These are phyloP conservation scores for Homarus gammarus DNA, from an alignment of 2,888 invertebrate genomes.

Conservation along the genomic window DNA sequence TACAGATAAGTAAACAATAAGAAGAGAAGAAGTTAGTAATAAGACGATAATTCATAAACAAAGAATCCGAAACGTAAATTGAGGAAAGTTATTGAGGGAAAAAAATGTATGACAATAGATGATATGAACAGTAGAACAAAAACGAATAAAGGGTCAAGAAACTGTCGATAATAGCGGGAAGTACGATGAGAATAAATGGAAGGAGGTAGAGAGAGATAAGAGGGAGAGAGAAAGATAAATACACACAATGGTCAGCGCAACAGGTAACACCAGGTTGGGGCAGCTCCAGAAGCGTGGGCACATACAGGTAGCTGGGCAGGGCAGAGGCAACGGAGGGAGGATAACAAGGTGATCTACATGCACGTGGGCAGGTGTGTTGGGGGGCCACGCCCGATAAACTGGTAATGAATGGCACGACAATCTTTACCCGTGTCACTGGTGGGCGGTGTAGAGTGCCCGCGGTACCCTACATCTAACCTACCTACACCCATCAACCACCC, in stretches of 20 bases:
- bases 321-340: background rate
- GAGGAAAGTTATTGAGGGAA: too few relatives aligned
- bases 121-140: too few relatives aligned
- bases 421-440: background rate
- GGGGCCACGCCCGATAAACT: constrained; percentile 7
- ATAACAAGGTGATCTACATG: constrained; percentile 12
- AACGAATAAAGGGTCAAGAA: background rate
- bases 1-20: too few relatives aligned
- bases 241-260: background rate
- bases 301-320: background rate
- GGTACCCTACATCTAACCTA: background rate
- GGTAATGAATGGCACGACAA: constrained; percentile 16
- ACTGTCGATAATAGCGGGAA: background rate
- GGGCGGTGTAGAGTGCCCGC: too few relatives aligned
- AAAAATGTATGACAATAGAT: too few relatives aligned
- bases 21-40: too few relatives aligned
- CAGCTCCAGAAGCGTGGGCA: background rate
- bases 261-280: background rate
- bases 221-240: background rate
- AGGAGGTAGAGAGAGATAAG: background rate
- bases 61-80: too few relatives aligned
- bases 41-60: too few relatives aligned
- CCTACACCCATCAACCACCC: background rate
- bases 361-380: background rate
- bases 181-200: background rate